These are phyloP conservation scores for Acanthopagrus latus DNA, from an alignment of 2,797 vertebrate species.

Conservation along the genomic window DNA sequence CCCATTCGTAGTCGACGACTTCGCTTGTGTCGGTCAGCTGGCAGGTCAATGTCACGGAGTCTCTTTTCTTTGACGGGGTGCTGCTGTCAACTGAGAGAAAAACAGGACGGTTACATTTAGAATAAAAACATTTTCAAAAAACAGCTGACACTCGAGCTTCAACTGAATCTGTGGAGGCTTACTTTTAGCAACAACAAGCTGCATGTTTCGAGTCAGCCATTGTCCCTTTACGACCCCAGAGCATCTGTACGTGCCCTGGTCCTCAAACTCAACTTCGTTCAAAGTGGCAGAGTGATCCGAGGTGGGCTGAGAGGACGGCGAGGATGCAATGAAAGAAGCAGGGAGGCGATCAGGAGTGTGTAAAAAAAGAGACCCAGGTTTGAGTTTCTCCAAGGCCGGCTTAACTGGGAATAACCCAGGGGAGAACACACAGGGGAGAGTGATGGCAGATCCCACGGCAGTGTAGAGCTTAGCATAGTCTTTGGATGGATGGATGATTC, in stretches of 20 bases:
- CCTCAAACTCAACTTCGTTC: slow-evolving; percentile 62
- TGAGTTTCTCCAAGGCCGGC: slow-evolving; percentile 69
- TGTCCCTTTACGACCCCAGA: slow-evolving; percentile 45
- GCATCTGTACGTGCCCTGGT: slow-evolving; percentile 81
- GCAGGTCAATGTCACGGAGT: slow-evolving; percentile 75
- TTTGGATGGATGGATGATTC: slow-evolving; percentile 73
- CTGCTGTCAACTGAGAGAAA: slow-evolving; percentile 69
- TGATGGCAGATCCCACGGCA: slow-evolving; percentile 71
- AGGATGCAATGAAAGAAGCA: slow-evolving; percentile 32
- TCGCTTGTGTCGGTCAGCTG: slow-evolving; percentile 70
- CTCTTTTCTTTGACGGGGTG: slow-evolving; percentile 28
- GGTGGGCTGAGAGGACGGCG: neutral
- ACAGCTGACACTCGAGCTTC: too few species aligned
- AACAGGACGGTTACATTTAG: neutral
- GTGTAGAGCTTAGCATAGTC: slow-evolving; percentile 73
- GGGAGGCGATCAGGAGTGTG: neutral
- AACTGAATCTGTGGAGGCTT: slow-evolving; percentile 3
- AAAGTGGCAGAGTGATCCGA: slow-evolving; percentile 68
- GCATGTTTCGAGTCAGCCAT: slow-evolving; percentile 64
- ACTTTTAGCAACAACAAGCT: slow-evolving; percentile 82
- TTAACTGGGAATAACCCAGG: slow-evolving; percentile 34
- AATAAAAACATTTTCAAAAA: neutral
- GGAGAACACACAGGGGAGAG: slow-evolving; percentile 83
- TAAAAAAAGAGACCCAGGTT: neutral
- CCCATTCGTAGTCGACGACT: slow-evolving; percentile 80